A percentile compares a stretch with the other conserved stretches of the same genome.
phyloP scores from a whole-genome alignment of 2,113 vertebrate genomes.

The Cheilinus undulatus region DNA sequence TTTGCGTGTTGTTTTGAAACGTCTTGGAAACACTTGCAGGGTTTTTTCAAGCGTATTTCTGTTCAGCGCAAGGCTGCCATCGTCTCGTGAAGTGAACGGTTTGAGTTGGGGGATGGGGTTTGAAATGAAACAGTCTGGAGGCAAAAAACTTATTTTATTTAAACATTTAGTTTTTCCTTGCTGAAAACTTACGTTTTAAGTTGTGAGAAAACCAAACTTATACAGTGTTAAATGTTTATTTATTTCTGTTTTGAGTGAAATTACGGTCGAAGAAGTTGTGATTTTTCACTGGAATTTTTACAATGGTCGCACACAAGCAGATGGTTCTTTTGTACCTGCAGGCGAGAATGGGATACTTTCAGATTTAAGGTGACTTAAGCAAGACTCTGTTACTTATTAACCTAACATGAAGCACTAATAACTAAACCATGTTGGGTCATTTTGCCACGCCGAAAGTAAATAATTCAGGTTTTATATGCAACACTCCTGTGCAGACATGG shows the following conservation, averaged over 20 bases:
- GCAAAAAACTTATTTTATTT: constrained; percentile 35
- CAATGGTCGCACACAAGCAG: constrained; percentile 63
- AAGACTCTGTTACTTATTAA: constrained; percentile 67
- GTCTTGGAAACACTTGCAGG: background rate
- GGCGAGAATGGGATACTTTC: constrained; percentile 40
- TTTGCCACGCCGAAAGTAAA: constrained; percentile 57
- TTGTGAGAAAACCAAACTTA: background rate
- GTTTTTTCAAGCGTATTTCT: constrained; percentile 23
- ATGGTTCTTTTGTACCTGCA: constrained; percentile 78
- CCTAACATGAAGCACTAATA: constrained; percentile 39
- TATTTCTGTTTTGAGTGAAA: rapidly evolving
- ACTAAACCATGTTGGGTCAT: constrained; percentile 13
- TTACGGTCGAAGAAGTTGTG: constrained; percentile 20
- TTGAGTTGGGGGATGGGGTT: constrained; percentile 78
- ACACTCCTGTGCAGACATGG: constrained; percentile 29
- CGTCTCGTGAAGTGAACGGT: constrained; percentile 60
- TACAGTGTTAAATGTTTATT: background rate
- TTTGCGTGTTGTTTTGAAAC: background rate
- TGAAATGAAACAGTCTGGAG: constrained; percentile 32
- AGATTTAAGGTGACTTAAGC: constrained; percentile 43
- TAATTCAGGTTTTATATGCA: constrained; percentile 13
- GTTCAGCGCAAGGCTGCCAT: constrained; percentile 44
- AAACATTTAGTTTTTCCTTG: background rate
- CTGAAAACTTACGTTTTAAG: background rate
- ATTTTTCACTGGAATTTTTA: constrained; percentile 18